Conservation (phyloP, 2,888 invertebrate genomes). For the Hemaris fuciformis region DNA sequence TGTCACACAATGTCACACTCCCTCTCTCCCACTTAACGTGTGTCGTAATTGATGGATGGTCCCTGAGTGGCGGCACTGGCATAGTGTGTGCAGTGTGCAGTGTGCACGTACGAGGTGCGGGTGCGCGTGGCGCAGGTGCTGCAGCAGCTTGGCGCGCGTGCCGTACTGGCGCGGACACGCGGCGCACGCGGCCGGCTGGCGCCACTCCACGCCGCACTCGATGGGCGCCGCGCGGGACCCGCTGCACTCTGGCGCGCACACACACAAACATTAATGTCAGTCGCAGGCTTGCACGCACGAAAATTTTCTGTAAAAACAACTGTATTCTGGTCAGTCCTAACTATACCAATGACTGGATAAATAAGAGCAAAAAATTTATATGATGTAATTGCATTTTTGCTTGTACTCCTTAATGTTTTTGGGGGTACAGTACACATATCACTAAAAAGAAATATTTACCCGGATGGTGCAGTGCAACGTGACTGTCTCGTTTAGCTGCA, state of each 20-base stretch:
- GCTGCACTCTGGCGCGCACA: constrained; percentile 36
- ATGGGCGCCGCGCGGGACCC: constrained; percentile 31
- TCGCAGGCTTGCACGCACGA: background rate
- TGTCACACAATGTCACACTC: too few relatives aligned
- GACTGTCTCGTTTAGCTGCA: constrained; percentile 91
- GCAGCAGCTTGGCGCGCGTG: constrained; percentile 87
- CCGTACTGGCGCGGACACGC: constrained; percentile 95
- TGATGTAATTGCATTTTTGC: too few relatives aligned
- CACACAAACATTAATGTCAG: background rate
- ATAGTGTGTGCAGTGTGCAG: background rate
- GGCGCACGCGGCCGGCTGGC: constrained; percentile 45
- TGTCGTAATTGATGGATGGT: too few relatives aligned
- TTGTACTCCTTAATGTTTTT: too few relatives aligned
- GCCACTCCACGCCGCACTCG: constrained; percentile 42
- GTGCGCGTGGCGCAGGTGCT: constrained; percentile 86
- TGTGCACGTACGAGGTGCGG: constrained; percentile 40
- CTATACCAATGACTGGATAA: too few relatives aligned
- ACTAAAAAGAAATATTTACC: too few relatives aligned
- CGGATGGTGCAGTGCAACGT: constrained; percentile 91
- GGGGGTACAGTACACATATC: too few relatives aligned
- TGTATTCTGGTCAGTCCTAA: too few relatives aligned
- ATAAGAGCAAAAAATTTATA: too few relatives aligned
- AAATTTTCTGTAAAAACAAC: background rate
- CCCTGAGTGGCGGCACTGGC: too few relatives aligned
- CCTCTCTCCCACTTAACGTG: too few relatives aligned